Evolutionary conservation across 1,140 invertebrate species (phyloP), one percentile per base, ranked within the genome.

Genomic region (Ips nitidus): DNA sequence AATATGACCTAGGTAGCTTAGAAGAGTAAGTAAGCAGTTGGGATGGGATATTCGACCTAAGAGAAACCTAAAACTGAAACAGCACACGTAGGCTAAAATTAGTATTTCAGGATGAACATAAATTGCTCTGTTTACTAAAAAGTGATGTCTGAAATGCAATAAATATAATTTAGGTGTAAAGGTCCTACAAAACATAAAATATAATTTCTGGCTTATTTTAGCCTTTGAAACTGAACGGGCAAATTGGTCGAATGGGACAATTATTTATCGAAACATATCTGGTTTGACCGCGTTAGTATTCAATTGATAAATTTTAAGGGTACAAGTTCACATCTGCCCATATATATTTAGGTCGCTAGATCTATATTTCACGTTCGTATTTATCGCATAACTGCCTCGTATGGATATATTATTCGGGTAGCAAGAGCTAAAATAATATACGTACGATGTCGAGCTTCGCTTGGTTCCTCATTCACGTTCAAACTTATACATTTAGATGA

Each of bases 331-430:
- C 73, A 74, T 70, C 71, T 74, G 71, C 71, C 66, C 69, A 70
- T 73, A 71, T 64, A 70, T 62, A 71, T 74, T 68, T 73, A 64
- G 71, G 73, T 73, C 66, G 71, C 47, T 66, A 69, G 66, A 73
- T 71, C 72, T 74, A 74, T 74, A 74, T 75, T 73, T 75, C 74
- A 75, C 71, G 70, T 75, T 74, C 67, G 65, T 75, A 74, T 74
- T 74, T 72, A 74, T 71, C 71, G 59, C 58, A 36, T 61, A 38
- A 41, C 57, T 62, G 47, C 59, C 42, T 47, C 66, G 47, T 69
- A 52, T 66, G 65, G 52, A 66, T 66, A 66, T 66, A 66, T 66
- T 66, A 63, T 63, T 22, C 47, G 52, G 41, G 52, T 22, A n/a
- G 41, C 41, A 59, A 42, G 4, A 52, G 45, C 53, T 50, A 47